A percentile compares a stretch with the other conserved stretches of the same genome.
phyloP scores from a whole-genome alignment of 2,797 vertebrate genomes.

The Alca torda region DNA sequence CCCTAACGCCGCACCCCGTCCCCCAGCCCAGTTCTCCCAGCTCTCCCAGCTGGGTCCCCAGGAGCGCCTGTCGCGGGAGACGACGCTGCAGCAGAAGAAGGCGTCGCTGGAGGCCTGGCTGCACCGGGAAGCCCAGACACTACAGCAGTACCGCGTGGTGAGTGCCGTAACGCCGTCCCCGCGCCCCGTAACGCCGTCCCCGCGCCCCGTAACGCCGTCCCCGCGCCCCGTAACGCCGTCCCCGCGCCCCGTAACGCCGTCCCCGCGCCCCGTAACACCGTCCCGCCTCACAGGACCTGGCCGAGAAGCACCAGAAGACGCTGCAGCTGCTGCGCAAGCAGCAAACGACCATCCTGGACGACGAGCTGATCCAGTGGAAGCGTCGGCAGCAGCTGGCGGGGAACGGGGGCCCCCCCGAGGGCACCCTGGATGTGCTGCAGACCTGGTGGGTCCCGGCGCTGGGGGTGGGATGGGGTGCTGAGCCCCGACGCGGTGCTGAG shows the following conservation, averaged over 20 bases:
- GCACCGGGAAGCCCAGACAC: slow-evolving; percentile 91
- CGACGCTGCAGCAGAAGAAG: slow-evolving; percentile 89
- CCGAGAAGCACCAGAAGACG: slow-evolving; percentile 93
- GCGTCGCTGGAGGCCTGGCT: slow-evolving; percentile 90
- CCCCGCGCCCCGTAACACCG: rapidly evolving
- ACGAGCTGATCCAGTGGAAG: slow-evolving; percentile 97
- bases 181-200: rapidly evolving
- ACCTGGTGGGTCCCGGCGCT: slow-evolving; percentile 78
- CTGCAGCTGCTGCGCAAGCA: slow-evolving; percentile 89
- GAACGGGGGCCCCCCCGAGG: slow-evolving; percentile 88
- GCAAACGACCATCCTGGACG: slow-evolving; percentile 92
- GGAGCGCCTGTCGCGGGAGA: slow-evolving; percentile 85
- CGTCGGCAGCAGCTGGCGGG: slow-evolving; percentile 92
- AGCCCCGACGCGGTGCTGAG: not conserved
- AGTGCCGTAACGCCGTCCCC: not conserved
- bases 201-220: rapidly evolving
- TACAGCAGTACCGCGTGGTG: slow-evolving; percentile 96
- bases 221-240: rapidly evolving
- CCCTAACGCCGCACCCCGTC: not conserved
- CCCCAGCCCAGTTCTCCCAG: slow-evolving; percentile 86
- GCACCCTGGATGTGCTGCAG: slow-evolving; percentile 90
- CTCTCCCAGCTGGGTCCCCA: slow-evolving; percentile 85
- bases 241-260: rapidly evolving
- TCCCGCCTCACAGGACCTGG: slow-evolving; percentile 79
- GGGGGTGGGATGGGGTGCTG: not conserved